Percentiles rank a stretch among this genome's conserved stretches.
These are phyloP conservation scores for Pogonocichla stellata DNA, from an alignment of 2,113 vertebrate species.

Conservation along the genomic window DNA sequence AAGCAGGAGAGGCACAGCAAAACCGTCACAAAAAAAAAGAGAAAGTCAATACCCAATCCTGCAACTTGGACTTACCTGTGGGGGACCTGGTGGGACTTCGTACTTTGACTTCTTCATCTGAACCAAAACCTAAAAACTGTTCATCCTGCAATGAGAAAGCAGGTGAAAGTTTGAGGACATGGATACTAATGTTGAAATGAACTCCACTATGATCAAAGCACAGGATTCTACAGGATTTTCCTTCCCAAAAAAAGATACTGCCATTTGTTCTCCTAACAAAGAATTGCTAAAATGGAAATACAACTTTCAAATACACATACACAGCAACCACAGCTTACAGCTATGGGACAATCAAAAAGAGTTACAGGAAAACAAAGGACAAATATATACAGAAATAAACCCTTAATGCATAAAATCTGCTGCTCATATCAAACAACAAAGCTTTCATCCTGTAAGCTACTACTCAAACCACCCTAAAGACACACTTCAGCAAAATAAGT, in stretches of 20 bases:
- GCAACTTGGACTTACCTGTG: slow-evolving; percentile 77
- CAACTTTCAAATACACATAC: neutral
- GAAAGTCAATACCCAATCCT: neutral
- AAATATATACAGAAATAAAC: neutral
- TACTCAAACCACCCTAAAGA: neutral
- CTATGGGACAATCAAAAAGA: neutral
- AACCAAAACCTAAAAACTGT: slow-evolving; percentile 92
- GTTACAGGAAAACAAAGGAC: neutral
- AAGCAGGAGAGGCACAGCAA: neutral
- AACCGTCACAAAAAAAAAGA: neutral
- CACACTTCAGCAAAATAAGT: neutral
- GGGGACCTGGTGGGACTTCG: slow-evolving; percentile 83
- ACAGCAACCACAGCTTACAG: neutral
- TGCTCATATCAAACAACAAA: neutral
- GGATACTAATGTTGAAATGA: neutral
- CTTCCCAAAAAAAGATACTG: neutral
- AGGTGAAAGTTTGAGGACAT: neutral
- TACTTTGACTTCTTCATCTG: slow-evolving; percentile 88
- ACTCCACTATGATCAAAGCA: neutral
- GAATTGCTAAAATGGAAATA: neutral
- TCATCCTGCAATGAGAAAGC: slow-evolving; percentile 86
- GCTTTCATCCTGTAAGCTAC: neutral
- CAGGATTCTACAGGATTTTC: neutral
- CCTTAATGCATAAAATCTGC: neutral
- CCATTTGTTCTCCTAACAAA: neutral